Conservation (phyloP, 2,888 invertebrate species). For the Scotopteryx bipunctaria region DNA sequence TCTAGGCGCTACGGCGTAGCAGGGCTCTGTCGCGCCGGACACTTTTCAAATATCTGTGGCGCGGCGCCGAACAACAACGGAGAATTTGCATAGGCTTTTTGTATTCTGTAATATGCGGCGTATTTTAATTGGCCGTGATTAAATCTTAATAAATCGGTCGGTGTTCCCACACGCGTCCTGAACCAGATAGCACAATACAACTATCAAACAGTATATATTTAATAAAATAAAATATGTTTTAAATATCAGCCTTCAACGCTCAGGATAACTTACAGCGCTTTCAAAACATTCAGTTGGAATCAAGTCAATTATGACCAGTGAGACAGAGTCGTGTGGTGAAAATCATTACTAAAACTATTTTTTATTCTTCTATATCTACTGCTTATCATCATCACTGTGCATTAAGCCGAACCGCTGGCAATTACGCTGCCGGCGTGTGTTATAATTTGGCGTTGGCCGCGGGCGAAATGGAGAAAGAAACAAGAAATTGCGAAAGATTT, state of each 20-base stretch:
- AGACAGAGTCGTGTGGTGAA: neutral
- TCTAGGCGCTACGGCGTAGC: conserved; percentile 52
- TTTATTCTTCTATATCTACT: conserved; percentile 3
- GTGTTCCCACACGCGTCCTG: conserved; percentile 68
- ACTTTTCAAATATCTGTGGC: conserved; percentile 34
- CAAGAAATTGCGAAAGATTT: conserved; percentile 69
- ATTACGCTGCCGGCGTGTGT: conserved; percentile 71
- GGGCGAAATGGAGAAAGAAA: conserved; percentile 57
- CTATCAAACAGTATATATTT: conserved; percentile 5
- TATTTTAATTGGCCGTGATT: conserved; percentile 79
- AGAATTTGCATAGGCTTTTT: conserved; percentile 70
- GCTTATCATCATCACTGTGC: conserved; percentile 7
- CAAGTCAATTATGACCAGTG: neutral
- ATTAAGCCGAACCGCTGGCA: conserved; percentile 55
- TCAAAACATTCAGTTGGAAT: neutral
- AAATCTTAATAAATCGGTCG: conserved; percentile 79
- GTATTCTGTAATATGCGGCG: conserved; percentile 67
- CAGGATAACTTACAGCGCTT: neutral
- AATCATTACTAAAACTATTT: neutral
- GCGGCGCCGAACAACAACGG: conserved; percentile 48
- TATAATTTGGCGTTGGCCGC: conserved; percentile 73
- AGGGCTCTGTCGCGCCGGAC: conserved; percentile 46
- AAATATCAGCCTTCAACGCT: neutral
- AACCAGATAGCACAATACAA: conserved; percentile 13
- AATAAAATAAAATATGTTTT: neutral